These are phyloP conservation scores for Scyliorhinus canicula DNA, from an alignment of 2,797 vertebrate genomes.

Conservation along the genomic window DNA sequence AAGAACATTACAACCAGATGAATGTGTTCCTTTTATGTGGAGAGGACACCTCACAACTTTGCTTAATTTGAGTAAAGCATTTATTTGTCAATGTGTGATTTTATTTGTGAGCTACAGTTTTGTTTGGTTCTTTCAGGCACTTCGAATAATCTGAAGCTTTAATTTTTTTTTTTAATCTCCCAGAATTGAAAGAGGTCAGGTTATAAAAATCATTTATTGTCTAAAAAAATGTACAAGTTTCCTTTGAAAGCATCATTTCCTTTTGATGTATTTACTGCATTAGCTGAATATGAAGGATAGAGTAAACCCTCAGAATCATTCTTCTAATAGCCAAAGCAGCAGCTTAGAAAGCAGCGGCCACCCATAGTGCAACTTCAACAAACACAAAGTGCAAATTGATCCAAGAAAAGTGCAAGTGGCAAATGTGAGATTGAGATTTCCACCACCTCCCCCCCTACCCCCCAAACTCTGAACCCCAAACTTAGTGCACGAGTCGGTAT, in stretches of 20 bases:
- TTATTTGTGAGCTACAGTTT: neutral
- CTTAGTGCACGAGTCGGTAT: neutral
- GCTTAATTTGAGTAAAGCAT: neutral
- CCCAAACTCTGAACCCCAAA: neutral
- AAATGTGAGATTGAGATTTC: neutral
- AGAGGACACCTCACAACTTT: neutral
- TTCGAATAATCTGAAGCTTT: neutral
- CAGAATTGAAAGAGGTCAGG: neutral
- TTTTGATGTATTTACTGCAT: neutral
- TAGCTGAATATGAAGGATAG: neutral
- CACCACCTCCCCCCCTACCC: neutral
- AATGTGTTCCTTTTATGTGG: neutral
- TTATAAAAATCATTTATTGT: constrained; percentile 32
- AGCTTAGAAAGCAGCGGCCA: neutral
- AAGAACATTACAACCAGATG: too few relatives aligned
- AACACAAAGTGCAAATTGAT: constrained; percentile 24
- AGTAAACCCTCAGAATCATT: too few relatives aligned
- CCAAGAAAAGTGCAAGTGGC: neutral
- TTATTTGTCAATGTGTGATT: neutral
- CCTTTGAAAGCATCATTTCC: neutral
- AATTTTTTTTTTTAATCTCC: neutral
- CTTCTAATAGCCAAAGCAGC: neutral
- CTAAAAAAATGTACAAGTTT: neutral
- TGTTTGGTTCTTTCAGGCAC: neutral
- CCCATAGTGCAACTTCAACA: neutral